These are phyloP conservation scores for Tinamus major DNA, from an alignment of 2,797 vertebrate species.

Conservation along the genomic window DNA sequence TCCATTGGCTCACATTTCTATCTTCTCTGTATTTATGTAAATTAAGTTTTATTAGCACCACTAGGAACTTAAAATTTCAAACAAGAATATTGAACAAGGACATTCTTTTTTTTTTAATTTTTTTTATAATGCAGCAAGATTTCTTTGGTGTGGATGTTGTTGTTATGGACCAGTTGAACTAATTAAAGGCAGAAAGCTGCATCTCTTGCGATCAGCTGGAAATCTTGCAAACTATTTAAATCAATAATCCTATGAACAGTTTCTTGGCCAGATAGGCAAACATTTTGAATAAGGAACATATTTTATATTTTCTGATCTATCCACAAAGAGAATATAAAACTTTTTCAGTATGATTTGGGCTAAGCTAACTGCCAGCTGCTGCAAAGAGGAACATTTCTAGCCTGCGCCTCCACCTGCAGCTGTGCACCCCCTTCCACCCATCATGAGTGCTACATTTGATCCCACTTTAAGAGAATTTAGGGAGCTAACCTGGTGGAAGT, in stretches of 20 bases:
- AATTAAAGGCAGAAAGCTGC: neutral
- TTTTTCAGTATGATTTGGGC: neutral
- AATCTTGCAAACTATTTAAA: neutral
- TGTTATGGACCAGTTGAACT: neutral
- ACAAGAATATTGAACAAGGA: neutral
- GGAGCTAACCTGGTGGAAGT: neutral
- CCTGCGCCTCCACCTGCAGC: neutral
- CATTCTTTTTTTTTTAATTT: neutral
- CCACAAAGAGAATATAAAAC: neutral
- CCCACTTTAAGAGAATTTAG: neutral
- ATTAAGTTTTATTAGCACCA: neutral
- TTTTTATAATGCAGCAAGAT: neutral
- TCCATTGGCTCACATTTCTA: neutral
- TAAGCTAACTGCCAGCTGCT: neutral
- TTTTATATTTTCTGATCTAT: neutral
- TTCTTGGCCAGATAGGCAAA: neutral
- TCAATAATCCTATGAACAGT: neutral
- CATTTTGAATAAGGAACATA: neutral
- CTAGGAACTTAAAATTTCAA: neutral
- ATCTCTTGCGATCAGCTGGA: neutral
- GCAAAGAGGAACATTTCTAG: neutral
- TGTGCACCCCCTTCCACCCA: neutral
- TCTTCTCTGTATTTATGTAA: neutral
- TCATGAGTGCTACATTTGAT: neutral
- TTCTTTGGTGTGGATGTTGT: neutral